Base-by-base conservation (phyloP, 1,140 invertebrate species). In the Chironomus striatipennis region DNA sequence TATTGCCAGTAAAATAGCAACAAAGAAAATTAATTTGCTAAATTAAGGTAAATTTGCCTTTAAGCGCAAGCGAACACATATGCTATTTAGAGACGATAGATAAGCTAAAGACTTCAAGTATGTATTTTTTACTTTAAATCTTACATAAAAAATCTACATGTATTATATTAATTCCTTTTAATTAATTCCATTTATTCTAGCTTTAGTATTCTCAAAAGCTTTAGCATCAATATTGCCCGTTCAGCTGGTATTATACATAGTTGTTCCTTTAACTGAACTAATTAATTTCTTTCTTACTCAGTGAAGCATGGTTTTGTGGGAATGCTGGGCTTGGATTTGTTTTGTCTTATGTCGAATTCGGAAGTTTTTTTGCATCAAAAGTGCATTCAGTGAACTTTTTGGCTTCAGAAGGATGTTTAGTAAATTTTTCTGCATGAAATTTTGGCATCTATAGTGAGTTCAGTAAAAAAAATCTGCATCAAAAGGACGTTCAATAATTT, bases 121-220 rank as follows among this genome's bases (percentile, higher is more conserved):
- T 17, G 65, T 8, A 18, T 70, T 70, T 70, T 9, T 9, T 70
- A n/a, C 64, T 47, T 9, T 10, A 57, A 70, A 70, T 70, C 65
- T 20, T 20, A 7, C 65, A 6, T 15, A 9, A 20, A 18, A 67
- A 70, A 70, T 70, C 65, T 70, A 21, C 65, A 70, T 70, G 65
- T 70, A 70, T 70, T n/a, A 70, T 17, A 70, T 70, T 70, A 70
- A 70, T 70, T 70, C 20, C 20, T 18, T 70, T 70, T 70, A 70
- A 70, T 70, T 70, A 70, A 70, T 21, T 70, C 18, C 65, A 70
- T 20, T 70, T 70, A 70, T 17, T 70, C 65, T 70, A 18, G 65
- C 20, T 70, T 70, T 21, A 70, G 12, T n/a, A n/a, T 57, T 57
- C 47, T 57, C n/a, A 10, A n/a, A 5, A n/a, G 12, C 47, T 18